These are phyloP conservation scores for Clistopyga incitator DNA, from an alignment of 2,888 invertebrate species.

Conservation along the genomic window DNA sequence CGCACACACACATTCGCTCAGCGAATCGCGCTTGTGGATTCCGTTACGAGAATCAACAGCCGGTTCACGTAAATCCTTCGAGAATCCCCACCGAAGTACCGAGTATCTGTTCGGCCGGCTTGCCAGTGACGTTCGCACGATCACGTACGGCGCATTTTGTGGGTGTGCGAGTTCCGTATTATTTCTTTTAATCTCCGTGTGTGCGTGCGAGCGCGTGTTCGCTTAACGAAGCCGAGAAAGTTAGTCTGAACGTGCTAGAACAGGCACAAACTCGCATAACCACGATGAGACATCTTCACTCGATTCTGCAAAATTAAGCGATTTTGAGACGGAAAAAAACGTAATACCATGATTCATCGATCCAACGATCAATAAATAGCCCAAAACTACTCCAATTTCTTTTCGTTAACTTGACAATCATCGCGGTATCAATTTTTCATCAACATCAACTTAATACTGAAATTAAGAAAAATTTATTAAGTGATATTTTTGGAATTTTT, in stretches of 20 bases:
- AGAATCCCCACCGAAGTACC: slow-evolving; percentile 2
- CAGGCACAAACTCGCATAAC: slow-evolving; percentile 47
- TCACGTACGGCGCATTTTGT: not conserved
- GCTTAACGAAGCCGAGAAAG: slow-evolving; percentile 54
- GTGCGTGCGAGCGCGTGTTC: slow-evolving; percentile 33
- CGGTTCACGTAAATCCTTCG: slow-evolving; percentile 21
- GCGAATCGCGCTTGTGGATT: slow-evolving; percentile 11
- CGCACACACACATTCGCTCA: too few relatives aligned
- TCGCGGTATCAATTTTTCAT: too few relatives aligned
- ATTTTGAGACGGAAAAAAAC: not conserved
- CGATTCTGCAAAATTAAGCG: not conserved
- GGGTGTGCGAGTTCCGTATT: slow-evolving; percentile 6
- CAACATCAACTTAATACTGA: too few relatives aligned
- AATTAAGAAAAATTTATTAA: too few relatives aligned
- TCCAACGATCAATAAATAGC: not conserved
- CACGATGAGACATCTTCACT: slow-evolving; percentile 18
- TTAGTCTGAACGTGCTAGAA: slow-evolving; percentile 55
- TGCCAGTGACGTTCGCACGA: slow-evolving; percentile 17
- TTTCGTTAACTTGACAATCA: not conserved
- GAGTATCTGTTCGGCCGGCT: slow-evolving; percentile 16
- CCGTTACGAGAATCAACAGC: slow-evolving; percentile 24
- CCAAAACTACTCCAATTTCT: not conserved
- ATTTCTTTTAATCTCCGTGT: slow-evolving; percentile 16
- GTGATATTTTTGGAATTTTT: too few relatives aligned
- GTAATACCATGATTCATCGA: not conserved